Evolutionary conservation across 2,888 invertebrate genomes (phyloP), one percentile per base, ranked within the genome.

Genomic region (Noctua comes): DNA sequence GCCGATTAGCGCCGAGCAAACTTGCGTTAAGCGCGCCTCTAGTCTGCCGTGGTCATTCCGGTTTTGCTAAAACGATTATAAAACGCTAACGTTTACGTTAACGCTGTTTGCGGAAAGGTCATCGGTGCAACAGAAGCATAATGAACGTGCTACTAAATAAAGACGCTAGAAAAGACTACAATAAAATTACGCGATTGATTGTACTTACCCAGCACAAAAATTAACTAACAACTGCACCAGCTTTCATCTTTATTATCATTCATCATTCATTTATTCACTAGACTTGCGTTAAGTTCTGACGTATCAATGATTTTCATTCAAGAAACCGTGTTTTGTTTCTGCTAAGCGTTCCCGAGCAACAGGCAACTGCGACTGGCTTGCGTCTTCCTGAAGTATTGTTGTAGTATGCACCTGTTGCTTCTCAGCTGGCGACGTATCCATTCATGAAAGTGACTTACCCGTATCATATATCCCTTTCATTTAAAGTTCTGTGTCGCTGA

Each of bases 381-480:
- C 70, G 66, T 70, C 57, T 80, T 77, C 21, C 46, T 75, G 24
- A 68, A 78, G 43, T 43, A 57, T 36, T 51, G 57, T 46, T 40
- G 36, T 68, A 31, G 46, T 36, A 68, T 68, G 46, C 27, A 84
- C 81, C 71, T 81, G 81, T 84, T 84, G 81, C 79, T 36, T 81
- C 21, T 18, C 83, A 46, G 51, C 54, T 83, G 48, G 77, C 71
- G 54, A 31, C 57, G 46, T 68, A 71, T 62, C 40, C 84, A 78
- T 84, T 83, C 71, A 77, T 68, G 57, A 69, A 69, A 82, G n/a
- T 18, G 5, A 36, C 8, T 64, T 69, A 69, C 31, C 71, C 59
- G 31, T 31, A n/a, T 46, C 36, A 24, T 54, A 46, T 24, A 21
- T 18, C 31, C 27, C 3, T 64, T 54, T 79, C 43, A 65, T 36